Evolutionary conservation across 2,888 invertebrate genomes (phyloP), one percentile per base, ranked within the genome.

Genomic region (Xestoiulus laeticollis): DNA sequence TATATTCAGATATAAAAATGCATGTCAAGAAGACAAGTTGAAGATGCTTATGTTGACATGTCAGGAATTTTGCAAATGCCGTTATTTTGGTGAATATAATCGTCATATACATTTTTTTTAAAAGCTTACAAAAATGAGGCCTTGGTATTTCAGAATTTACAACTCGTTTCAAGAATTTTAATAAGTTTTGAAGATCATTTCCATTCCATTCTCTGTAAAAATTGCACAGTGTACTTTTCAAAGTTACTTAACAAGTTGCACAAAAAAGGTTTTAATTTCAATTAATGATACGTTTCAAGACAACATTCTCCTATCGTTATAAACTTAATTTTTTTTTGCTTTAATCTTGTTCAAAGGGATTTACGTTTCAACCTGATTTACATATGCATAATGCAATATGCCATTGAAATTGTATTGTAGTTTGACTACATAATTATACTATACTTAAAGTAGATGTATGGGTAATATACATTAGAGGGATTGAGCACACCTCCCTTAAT

Each of bases 221-320:
- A 26, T 68, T 68, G 26, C 1, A 12, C 6, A n/a, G 6, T n/a
- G 53, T 6, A n/a, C 53, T 59, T 59, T 59, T 1, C n/a, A n/a
- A 14, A 43, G 43, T 43, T 5, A 8, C 10, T 10, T 10, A 43
- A 5, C 43, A 43, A 43, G 43, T 43, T 8, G 38, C 38, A 38
- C 0, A 38, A 38, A 38, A 38, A 38, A 38, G 38, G 26, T 26
- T 68, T 68, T 8, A 10, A 68, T 68, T 26, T 68, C 10, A 26
- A 68, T 26, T 68, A 68, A 68, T 68, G 68, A 68, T 26, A 68
- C 59, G 22, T 59, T 59, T 59, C 16, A 53, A 53, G 53, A 53
- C 22, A 16, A 5, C 12, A 68, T 26, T 26, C 26, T 68, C 68
- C 68, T 2, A 68, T 12, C 68, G 6, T 68, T 68, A 26, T 68